Evolutionary conservation across 2,113 vertebrate species (phyloP).

Genomic region (Oenanthe oenanthe): DNA sequence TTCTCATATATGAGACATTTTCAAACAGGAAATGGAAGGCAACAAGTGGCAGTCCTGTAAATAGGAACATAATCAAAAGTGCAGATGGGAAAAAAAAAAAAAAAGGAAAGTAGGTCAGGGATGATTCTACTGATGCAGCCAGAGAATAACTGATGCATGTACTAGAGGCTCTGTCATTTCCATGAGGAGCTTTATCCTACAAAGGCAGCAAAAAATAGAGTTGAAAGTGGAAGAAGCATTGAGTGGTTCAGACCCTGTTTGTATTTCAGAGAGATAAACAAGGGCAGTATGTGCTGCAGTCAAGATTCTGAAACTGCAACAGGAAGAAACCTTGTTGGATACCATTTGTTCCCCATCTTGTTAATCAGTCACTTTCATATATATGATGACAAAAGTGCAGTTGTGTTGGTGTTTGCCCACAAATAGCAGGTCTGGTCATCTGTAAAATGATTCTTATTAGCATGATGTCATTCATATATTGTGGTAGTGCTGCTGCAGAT

Average conservation of each 20-base stretch:
- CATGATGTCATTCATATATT: background rate
- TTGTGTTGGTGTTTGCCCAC: background rate
- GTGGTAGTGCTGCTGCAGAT: background rate
- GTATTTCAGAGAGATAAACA: background rate
- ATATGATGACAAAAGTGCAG: background rate
- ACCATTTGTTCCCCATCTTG: background rate
- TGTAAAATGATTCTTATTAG: background rate
- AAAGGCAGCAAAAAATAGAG: background rate
- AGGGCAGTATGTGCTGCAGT: background rate
- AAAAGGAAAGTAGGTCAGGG: background rate
- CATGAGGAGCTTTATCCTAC: background rate
- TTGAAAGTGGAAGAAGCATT: background rate
- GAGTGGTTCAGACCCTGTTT: background rate
- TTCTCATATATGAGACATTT: background rate
- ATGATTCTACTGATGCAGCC: background rate
- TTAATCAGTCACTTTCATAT: background rate
- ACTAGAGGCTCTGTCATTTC: background rate
- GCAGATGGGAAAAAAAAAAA: constrained; percentile 22
- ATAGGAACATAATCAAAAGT: constrained; percentile 16
- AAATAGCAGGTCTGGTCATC: background rate
- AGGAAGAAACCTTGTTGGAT: background rate
- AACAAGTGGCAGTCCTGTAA: background rate
- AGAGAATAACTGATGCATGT: background rate
- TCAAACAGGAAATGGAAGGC: background rate
- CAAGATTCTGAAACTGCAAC: background rate